Conservation (phyloP, 2,113 vertebrate species). For the Nerophis ophidion region DNA sequence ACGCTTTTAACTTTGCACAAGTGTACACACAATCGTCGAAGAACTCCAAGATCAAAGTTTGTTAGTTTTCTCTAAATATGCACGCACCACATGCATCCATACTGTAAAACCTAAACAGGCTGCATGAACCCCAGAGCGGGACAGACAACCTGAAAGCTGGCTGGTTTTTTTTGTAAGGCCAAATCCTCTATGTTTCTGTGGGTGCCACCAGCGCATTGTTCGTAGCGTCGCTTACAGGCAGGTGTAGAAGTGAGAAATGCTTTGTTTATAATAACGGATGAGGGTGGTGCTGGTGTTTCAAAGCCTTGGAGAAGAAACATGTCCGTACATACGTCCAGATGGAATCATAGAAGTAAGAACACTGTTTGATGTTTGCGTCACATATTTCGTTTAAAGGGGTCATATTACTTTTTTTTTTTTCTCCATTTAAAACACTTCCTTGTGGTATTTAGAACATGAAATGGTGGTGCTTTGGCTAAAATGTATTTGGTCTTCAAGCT, state of each 20-base stretch:
- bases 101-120: constrained; percentile 38
- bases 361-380: constrained; percentile 21
- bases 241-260: constrained; percentile 40
- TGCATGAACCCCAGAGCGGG: constrained; percentile 5
- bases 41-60: not conserved
- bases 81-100: constrained; percentile 6
- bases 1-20: not conserved
- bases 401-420: constrained; percentile 9
- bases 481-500: too few species aligned
- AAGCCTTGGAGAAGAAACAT: constrained; percentile 1
- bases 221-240: constrained; percentile 34
- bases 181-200: constrained; percentile 49
- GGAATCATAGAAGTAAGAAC: constrained; percentile 23
- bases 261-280: constrained; percentile 26
- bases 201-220: constrained; percentile 46
- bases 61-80: not conserved
- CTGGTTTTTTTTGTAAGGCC: constrained; percentile 45
- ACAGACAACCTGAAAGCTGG: constrained; percentile 40
- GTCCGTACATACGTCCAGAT: not conserved
- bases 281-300: constrained; percentile 13
- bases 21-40: too few species aligned
- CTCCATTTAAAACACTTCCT: too few species aligned
- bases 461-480: too few species aligned
- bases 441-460: too few species aligned
- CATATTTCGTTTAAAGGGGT: constrained; percentile 9